Evolutionary conservation across 1,140 invertebrate genomes (phyloP).

Genomic region (Ptiloglossa arizonensis): DNA sequence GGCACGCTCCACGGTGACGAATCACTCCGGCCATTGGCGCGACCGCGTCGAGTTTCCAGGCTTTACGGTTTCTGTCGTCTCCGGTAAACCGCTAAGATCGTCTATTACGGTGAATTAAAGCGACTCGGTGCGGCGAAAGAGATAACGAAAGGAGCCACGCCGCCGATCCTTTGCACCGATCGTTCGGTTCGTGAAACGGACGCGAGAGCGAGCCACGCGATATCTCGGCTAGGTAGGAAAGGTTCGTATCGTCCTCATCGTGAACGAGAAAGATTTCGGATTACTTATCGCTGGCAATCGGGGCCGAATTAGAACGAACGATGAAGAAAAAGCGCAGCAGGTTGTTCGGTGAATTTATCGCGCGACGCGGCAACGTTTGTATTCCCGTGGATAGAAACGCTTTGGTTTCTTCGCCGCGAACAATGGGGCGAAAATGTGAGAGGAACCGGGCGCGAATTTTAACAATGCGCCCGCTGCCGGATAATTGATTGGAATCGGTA

Average conservation of each 20-base stretch:
- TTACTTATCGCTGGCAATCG: conserved; percentile 9
- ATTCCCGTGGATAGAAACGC: background rate
- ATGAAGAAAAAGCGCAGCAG: background rate
- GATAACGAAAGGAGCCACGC: background rate
- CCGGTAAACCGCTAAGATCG: conserved; percentile 1
- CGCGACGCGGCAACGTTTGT: conserved; percentile 16
- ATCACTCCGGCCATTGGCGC: conserved; percentile 5
- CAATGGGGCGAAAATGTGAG: background rate
- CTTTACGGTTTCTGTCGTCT: background rate
- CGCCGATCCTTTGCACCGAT: too few species aligned
- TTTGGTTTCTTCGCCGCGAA: background rate
- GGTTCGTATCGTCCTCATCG: too few species aligned
- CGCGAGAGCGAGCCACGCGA: too few species aligned
- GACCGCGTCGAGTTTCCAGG: background rate
- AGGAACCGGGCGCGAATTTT: background rate
- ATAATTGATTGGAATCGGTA: background rate
- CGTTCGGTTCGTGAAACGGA: too few species aligned
- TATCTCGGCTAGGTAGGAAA: background rate
- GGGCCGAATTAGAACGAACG: background rate
- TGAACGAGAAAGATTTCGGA: conserved; percentile 21
- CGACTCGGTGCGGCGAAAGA: too few species aligned
- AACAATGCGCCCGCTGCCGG: background rate
- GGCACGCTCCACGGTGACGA: background rate
- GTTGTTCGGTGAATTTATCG: conserved; percentile 23
- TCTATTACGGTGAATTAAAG: conserved; percentile 9